These are phyloP conservation scores for Cygnus buccinator DNA, from an alignment of 2,113 vertebrate genomes.

Conservation along the genomic window DNA sequence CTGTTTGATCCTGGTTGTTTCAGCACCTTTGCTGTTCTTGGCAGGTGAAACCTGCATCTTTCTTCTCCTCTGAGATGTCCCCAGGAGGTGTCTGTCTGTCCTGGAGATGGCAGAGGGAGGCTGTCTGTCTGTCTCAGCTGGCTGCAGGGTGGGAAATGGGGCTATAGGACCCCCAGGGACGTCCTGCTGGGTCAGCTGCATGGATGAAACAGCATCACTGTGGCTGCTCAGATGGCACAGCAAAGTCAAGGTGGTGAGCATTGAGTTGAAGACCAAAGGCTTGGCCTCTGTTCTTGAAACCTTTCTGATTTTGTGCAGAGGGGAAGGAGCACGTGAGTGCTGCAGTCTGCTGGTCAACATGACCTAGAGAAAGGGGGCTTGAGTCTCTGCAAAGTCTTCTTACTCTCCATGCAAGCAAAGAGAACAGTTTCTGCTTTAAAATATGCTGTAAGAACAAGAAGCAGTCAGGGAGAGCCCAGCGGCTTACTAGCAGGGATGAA, in stretches of 20 bases:
- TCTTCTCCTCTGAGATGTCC: background rate
- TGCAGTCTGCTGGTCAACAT: background rate
- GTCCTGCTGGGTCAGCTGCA: background rate
- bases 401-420: background rate
- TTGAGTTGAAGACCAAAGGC: background rate
- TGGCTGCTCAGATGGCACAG: fast-evolving
- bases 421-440: background rate
- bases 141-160: background rate
- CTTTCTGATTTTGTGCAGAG: background rate
- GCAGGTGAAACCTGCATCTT: background rate
- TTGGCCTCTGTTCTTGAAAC: background rate
- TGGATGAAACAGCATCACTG: background rate
- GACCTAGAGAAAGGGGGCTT: background rate
- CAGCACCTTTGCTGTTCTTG: background rate
- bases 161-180: background rate
- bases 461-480: background rate
- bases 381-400: background rate
- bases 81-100: background rate
- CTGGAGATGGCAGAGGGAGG: background rate
- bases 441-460: background rate
- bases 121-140: fast-evolving
- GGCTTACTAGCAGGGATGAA: background rate
- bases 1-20: background rate
- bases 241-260: background rate
- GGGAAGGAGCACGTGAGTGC: background rate